Base-by-base conservation (phyloP, 2,888 invertebrate genomes). In the Caenorhabditis drosophilae region DNA sequence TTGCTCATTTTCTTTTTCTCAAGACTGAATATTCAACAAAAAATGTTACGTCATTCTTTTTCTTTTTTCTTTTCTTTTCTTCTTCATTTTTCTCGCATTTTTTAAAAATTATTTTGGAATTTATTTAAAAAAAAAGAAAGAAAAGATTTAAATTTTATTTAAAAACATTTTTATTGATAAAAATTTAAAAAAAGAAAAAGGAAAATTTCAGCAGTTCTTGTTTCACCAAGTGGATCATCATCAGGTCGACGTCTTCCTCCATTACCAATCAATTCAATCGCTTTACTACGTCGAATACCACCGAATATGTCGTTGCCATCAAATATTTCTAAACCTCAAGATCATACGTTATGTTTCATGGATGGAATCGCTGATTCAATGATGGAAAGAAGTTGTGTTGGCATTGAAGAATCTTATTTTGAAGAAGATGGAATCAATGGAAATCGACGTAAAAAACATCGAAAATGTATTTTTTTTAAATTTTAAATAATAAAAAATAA, bases 391-490 rank as follows among this genome's bases (percentile, higher is more conserved):
- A 64, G 66, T 31, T 25, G 51, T 2, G 45, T 64, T 18, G 80
- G 54, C 40, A 35, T 41, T 16, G 79, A 75, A n/a, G 81, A 79
- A 23, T 77, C 78, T 3, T 82, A 81, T 52, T 82, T 79, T 49
- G 77, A 77, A 40, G 81, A 81, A 41, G 81, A 81, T 49, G 78
- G 77, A 4, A 53, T 82, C 20, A 82, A 82, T 56, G 82, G 80
- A 2, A 81, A 82, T 59, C 45, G 57, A 16, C 41, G 51, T 16
- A 25, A 52, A 2, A 15, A 38, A 1, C 48, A 50, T 23, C 49
- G 68, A 26, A 73, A 70, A 47, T 70, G 73, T 70, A 50, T 51
- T 50, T 47, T 40, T 59, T 44, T 16, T n/a, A n/a, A n/a, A n/a
- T n/a, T n/a, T n/a, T n/a, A n/a, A n/a, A n/a, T n/a, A n/a, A n/a